Base-by-base conservation (phyloP, 2,797 vertebrate species). In the Gallinago stenura region DNA sequence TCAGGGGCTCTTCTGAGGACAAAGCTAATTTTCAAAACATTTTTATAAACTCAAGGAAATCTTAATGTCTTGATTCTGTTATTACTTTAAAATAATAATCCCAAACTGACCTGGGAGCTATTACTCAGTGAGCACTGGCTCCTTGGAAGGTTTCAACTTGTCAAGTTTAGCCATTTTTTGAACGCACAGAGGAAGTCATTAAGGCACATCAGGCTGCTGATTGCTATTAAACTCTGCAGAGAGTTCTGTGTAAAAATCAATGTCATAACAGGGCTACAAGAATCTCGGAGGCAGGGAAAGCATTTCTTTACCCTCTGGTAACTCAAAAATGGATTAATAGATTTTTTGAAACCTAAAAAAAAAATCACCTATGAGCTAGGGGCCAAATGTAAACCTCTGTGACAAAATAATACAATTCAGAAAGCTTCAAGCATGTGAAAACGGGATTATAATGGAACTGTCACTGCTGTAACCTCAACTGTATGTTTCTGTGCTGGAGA, bases 211-310 rank as follows among this genome's bases (percentile, higher is more conserved):
- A 95, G 83, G 93, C 91, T 95, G 88, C 91, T 92, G 95, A 96
- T 96, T 96, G 91, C 93, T 96, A 75, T 96, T 96, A 96, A 96
- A 95, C 78, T 94, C 95, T 94, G 70, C 60, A 43, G 95, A 96
- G 91, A 80, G 66, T 89, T 94, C 91, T 89, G 73, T 90, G 90
- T 90, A 93, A 96, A 97, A 97, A 93, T 96, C 95, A 94, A 95
- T 95, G 77, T 82, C 45, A 51, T 87, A 95, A 85, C 86, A 95
- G 75, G 81, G 33, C 88, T 97, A 90, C 81, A 94, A 45, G 90
- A 94, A 85, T 51, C 75, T 69, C 46, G 85, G 61, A 84, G 83
- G 45, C 30, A 77, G 81, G 64, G 85, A 95, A 92, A 91, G 75
- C 71, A 37, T 92, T 95, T 94, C 54, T 95, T 96, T 93, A 92